Conservation (phyloP, 2,797 vertebrate genomes). For the Fratercula arctica region DNA sequence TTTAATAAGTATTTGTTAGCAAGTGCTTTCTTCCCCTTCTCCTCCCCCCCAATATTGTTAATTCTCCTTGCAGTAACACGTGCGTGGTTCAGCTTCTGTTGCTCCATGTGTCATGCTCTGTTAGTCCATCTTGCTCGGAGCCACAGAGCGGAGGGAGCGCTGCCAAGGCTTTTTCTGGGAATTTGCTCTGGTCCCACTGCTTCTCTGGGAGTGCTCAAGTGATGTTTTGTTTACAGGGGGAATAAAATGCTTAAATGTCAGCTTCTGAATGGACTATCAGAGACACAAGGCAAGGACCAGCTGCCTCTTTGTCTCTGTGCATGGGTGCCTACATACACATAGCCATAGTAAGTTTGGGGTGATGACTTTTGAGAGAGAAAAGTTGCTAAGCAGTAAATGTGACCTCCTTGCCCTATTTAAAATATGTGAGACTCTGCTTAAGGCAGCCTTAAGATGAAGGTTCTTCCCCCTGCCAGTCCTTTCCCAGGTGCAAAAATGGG, state of each 20-base stretch:
- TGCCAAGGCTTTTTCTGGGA: constrained; percentile 36
- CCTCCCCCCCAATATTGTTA: not conserved
- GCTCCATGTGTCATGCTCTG: constrained; percentile 30
- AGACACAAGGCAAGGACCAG: not conserved
- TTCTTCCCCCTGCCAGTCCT: not conserved
- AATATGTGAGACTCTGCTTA: not conserved
- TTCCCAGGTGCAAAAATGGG: not conserved
- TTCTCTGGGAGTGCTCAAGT: not conserved
- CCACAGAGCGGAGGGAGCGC: not conserved
- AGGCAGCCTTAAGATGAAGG: not conserved
- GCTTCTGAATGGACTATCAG: not conserved
- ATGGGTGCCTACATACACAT: not conserved
- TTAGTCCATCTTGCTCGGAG: not conserved
- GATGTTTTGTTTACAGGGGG: not conserved
- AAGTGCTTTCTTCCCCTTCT: not conserved
- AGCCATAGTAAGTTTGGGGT: not conserved
- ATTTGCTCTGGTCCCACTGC: not conserved
- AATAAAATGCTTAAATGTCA: not conserved
- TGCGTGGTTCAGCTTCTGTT: not conserved
- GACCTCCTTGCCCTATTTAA: not conserved
- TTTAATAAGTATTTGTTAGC: constrained; percentile 10
- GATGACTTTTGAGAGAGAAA: not conserved
- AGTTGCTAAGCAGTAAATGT: not conserved
- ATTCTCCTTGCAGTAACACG: constrained; percentile 9
- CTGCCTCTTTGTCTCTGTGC: not conserved